Percentiles rank a stretch among this genome's conserved stretches.
Evolutionary conservation across 1,140 invertebrate genomes (phyloP).

Genomic region (Musca domestica): DNA sequence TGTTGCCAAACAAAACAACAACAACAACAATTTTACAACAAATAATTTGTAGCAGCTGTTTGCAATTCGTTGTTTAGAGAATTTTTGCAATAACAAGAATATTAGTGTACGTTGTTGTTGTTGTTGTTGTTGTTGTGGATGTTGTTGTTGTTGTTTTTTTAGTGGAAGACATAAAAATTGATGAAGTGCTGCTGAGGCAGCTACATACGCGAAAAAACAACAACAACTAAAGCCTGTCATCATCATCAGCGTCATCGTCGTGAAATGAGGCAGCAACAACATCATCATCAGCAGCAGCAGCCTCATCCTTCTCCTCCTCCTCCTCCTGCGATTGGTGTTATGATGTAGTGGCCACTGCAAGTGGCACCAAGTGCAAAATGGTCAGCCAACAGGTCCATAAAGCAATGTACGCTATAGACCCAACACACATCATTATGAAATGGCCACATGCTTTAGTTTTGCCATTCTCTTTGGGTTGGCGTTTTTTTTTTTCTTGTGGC

Average conservation of each 20-base stretch:
- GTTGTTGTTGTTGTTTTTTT: neutral
- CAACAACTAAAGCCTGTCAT: too few relatives aligned
- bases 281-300: neutral
- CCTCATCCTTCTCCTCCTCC: neutral
- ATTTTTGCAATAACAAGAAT: conserved; percentile 4
- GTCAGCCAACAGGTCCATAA: neutral
- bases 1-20: too few relatives aligned
- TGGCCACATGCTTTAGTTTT: too few relatives aligned
- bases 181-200: conserved; percentile 20
- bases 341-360: neutral
- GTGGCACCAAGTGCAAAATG: neutral
- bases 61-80: conserved; percentile 8
- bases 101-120: neutral
- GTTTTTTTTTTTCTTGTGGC: too few relatives aligned
- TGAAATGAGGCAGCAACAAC: neutral
- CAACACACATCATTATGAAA: too few relatives aligned
- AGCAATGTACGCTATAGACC: too few relatives aligned
- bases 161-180: conserved; percentile 11
- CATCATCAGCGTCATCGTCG: too few relatives aligned
- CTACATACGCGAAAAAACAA: conserved; percentile 8
- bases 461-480: too few relatives aligned
- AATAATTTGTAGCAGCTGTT: conserved; percentile 16
- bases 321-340: neutral
- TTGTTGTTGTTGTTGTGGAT: neutral
- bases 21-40: too few relatives aligned